Evolutionary conservation across 2,113 vertebrate genomes (phyloP).

Genomic region (Grammomys dolichurus): DNA sequence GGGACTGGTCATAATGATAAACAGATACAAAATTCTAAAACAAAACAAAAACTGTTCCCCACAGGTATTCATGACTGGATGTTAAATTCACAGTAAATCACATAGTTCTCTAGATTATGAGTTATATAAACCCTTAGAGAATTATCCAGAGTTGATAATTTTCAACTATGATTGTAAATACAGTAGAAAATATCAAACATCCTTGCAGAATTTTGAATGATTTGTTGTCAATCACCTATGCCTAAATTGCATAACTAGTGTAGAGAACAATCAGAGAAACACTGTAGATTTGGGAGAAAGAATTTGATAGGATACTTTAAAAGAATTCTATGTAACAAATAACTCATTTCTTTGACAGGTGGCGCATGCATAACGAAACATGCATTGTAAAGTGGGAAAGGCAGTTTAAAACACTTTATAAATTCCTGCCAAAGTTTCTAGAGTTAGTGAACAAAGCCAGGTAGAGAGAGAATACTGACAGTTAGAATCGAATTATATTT

Average conservation of each 20-base stretch:
- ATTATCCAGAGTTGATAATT: constrained; percentile 57
- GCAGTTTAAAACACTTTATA: neutral
- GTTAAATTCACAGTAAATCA: constrained; percentile 69
- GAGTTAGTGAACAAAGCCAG: neutral
- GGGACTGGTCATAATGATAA: neutral
- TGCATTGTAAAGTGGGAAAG: constrained; percentile 14
- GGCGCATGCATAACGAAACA: neutral
- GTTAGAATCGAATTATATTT: constrained; percentile 38
- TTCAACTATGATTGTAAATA: constrained; percentile 57
- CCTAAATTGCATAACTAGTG: neutral
- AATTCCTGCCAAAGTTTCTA: constrained; percentile 4
- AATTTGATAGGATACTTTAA: constrained; percentile 50
- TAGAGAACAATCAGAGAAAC: neutral
- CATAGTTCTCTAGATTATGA: constrained; percentile 71
- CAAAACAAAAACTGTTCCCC: neutral
- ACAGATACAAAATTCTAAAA: neutral
- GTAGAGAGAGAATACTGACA: neutral
- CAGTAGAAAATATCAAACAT: constrained; percentile 58
- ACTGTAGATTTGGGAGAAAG: constrained; percentile 14
- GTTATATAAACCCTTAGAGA: constrained; percentile 69
- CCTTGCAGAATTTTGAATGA: neutral
- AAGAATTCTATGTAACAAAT: constrained; percentile 10
- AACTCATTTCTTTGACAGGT: neutral
- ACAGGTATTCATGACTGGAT: constrained; percentile 68
- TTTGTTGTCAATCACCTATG: constrained; percentile 28